Percentiles rank a stretch among this genome's conserved stretches.
Evolutionary conservation across 2,888 invertebrate species (phyloP).

Genomic region (Oscheius onirici): DNA sequence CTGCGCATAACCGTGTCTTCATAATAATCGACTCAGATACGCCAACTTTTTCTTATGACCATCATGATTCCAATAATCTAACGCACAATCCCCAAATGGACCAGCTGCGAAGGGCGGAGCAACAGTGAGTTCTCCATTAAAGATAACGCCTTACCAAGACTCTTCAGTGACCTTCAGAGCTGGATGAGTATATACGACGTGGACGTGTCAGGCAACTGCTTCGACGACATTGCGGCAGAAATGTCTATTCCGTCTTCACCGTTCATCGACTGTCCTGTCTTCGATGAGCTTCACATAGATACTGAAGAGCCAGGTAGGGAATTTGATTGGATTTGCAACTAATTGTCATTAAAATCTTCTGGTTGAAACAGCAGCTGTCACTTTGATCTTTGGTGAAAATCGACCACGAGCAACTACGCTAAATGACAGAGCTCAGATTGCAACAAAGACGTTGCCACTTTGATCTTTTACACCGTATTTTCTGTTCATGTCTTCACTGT

Average conservation of each 20-base stretch:
- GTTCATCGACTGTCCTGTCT: not conserved
- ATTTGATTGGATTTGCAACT: not conserved
- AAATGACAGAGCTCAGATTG: slow-evolving; percentile 14
- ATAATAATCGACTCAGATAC: no score
- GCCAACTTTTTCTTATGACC: no score
- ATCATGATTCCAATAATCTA: not conserved
- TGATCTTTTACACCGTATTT: not conserved
- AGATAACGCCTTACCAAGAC: not conserved
- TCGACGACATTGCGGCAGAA: not conserved
- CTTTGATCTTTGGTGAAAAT: slow-evolving; percentile 20
- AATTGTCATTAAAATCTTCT: not conserved
- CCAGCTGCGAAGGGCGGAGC: not conserved
- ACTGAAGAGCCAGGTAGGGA: not conserved
- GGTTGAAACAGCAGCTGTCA: slow-evolving; percentile 5
- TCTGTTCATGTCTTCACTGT: no score
- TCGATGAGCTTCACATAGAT: not conserved
- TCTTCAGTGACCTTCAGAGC: not conserved
- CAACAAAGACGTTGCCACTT: not conserved
- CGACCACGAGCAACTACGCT: not conserved
- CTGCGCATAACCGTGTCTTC: no score
- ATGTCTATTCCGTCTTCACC: not conserved
- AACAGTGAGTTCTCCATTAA: not conserved
- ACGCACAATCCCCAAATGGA: not conserved
- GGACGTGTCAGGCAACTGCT: not conserved
- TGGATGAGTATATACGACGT: not conserved